Evolutionary conservation across 2,797 vertebrate genomes (phyloP).

Genomic region (Sebastes steindachneri): DNA sequence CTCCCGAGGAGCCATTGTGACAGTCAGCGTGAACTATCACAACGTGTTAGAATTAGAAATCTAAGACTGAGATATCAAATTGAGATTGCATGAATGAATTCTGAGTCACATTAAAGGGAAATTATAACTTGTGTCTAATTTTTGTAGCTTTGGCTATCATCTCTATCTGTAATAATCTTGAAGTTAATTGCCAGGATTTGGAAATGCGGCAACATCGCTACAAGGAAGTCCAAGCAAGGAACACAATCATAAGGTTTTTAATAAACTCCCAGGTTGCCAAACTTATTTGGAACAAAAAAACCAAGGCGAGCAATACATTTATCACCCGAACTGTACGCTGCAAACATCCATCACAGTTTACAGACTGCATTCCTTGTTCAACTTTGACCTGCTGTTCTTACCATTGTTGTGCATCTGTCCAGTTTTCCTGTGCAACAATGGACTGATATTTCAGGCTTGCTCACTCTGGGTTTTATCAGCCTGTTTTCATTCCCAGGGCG

Average conservation of each 20-base stretch:
- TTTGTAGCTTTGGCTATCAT: background rate
- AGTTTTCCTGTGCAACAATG: background rate
- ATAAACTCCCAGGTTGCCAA: background rate
- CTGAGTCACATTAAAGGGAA: background rate
- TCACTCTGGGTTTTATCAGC: too few relatives aligned
- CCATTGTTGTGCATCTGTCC: background rate
- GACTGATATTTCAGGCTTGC: background rate
- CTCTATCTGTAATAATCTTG: background rate
- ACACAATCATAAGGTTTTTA: background rate
- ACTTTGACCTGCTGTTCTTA: background rate
- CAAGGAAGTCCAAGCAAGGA: background rate
- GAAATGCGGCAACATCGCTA: background rate
- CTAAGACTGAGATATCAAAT: background rate
- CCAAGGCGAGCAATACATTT: background rate
- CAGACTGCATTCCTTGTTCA: background rate
- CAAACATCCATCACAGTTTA: background rate
- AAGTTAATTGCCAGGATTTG: background rate
- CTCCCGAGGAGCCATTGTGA: conserved; percentile 39
- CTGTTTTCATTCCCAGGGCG: too few relatives aligned
- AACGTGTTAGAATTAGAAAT: conserved; percentile 35
- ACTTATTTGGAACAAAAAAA: background rate
- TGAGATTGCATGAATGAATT: background rate
- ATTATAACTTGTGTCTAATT: background rate
- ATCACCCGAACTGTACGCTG: background rate
- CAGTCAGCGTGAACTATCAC: conserved; percentile 47